These are phyloP conservation scores for Cepaea nemoralis DNA, from an alignment of 1,140 invertebrate genomes.

Conservation along the genomic window DNA sequence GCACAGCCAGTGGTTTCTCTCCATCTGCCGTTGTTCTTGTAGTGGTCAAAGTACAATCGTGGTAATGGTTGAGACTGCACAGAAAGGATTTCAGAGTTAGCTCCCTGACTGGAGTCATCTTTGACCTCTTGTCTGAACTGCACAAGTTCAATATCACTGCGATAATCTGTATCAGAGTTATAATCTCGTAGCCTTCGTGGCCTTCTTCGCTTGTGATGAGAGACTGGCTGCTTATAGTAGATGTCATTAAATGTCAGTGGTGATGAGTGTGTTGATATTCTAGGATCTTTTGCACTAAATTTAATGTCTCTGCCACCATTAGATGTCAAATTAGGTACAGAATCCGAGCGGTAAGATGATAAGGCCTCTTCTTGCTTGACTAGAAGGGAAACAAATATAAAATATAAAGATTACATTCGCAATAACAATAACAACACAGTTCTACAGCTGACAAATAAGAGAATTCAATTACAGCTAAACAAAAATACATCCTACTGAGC, in stretches of 20 bases:
- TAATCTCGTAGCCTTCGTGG: conserved; percentile 59
- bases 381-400: not conserved
- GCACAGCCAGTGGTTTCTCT: conserved; percentile 58
- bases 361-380: not conserved
- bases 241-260: conserved; percentile 30
- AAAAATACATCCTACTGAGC: no score
- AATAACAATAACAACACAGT: no score
- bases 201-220: conserved; percentile 47
- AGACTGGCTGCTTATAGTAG: conserved; percentile 45
- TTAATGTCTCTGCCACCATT: not conserved
- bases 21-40: conserved; percentile 15
- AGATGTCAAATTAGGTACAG: conserved; percentile 10
- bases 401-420: no score
- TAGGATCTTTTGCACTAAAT: not conserved
- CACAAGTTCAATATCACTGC: conserved; percentile 62
- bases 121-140: conserved; percentile 50
- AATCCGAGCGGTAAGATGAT: not conserved
- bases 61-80: conserved; percentile 40
- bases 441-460: no score
- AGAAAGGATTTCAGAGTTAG: conserved; percentile 40
- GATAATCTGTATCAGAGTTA: conserved; percentile 69
- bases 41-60: not conserved
- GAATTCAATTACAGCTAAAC: no score
- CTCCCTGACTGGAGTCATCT: conserved; percentile 17
- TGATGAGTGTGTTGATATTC: not conserved